These are phyloP conservation scores for Chrysomela aeneicollis DNA, from an alignment of 2,888 invertebrate species.

Conservation along the genomic window DNA sequence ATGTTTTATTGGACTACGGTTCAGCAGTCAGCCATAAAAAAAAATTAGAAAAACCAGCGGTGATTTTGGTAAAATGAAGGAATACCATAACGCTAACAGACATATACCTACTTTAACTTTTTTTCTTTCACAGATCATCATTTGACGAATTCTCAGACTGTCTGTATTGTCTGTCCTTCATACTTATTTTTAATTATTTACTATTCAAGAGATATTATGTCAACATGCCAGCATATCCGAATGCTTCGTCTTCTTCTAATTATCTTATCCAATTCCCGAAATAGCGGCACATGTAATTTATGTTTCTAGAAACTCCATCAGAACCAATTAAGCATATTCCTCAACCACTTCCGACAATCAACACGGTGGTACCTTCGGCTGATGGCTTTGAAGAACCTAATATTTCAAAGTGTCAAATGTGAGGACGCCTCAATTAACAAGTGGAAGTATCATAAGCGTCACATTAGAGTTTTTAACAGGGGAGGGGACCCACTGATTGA, in stretches of 20 bases:
- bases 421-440: constrained; percentile 52
- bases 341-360: constrained; percentile 51
- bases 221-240: too few species aligned
- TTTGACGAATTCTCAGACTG: too few species aligned
- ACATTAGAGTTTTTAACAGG: constrained; percentile 30
- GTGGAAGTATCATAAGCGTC: constrained; percentile 42
- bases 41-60: too few species aligned
- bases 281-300: background rate
- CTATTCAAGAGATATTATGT: too few species aligned
- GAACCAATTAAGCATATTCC: constrained; percentile 45
- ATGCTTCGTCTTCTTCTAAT: background rate
- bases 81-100: too few species aligned
- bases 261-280: background rate
- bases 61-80: too few species aligned
- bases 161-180: too few species aligned
- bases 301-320: constrained; percentile 30
- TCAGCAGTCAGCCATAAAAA: too few species aligned
- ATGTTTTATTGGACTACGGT: too few species aligned
- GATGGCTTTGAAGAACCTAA: constrained; percentile 56
- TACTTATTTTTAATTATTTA: too few species aligned
- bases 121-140: too few species aligned
- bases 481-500: background rate
- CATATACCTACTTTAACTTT: too few species aligned
- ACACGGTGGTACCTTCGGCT: constrained; percentile 49
- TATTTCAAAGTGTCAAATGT: constrained; percentile 57